Base-by-base conservation (phyloP, 2,113 vertebrate species). In the Manacus vitellinus region DNA sequence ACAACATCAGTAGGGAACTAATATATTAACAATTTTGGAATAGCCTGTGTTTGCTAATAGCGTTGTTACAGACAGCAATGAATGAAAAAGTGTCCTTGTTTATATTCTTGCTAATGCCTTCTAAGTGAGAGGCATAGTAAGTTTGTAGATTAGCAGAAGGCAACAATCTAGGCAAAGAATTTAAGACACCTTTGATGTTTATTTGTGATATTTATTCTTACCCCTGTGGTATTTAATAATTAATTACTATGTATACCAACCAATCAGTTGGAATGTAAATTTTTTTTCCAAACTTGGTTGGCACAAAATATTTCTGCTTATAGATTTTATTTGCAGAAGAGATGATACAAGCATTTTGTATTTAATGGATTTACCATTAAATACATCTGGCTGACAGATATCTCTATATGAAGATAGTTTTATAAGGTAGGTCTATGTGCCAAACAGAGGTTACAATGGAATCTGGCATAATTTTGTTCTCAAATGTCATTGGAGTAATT, bases 21-120 rank as follows among this genome's bases (percentile, higher is more conserved):
- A 89, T 88, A 54, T 72, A 95, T 96, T 92, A 86, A 63, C 52
- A 31, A 24, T 84, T 80, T 93, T 81, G 86, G 88, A 73, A 59
- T 56, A 39, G 83, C 13, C 54, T n/a, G 3, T 82, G 43, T 80
- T 91, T 84, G 90, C 33, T 83, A 83, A 86, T 89, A 66, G 17
- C 88, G 43, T 84, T 80, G 12, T 65, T 73, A 55, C 58, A 71
- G 56, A 35, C 70, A 55, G 76, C 28, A 59, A 4, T 54, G 73
- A 77, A 46, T 74, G 62, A 76, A 58, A 59, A 77, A 61, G 3
- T 16, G 10, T n/a, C 43, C 62, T 80, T 1, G 0, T 70, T 76
- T 88, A 55, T 62, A 12, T 35, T 84, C 49, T 74, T 68, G 6
- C 23, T 54, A 75, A 31, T 49, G n/a, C 41, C 73, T 85, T 85